phyloP scores from a whole-genome alignment of 2,797 vertebrate genomes.

The Synanceia verrucosa region DNA sequence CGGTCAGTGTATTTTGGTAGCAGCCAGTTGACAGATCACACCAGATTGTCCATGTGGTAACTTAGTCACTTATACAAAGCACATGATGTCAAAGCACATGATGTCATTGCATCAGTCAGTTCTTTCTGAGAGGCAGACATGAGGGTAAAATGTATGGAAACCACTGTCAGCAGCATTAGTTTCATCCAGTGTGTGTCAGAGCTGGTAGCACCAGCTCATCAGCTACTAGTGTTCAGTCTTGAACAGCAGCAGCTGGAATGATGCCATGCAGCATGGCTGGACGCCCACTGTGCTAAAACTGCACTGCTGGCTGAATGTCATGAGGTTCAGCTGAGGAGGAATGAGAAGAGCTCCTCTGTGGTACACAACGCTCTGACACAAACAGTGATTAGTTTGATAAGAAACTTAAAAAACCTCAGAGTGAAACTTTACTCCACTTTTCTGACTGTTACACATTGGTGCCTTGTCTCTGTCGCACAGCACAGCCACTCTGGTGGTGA shows the following conservation, averaged over 20 bases:
- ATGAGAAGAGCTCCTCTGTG: slow-evolving; percentile 4
- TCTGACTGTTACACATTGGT: too few species aligned
- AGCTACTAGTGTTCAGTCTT: not conserved
- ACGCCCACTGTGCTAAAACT: slow-evolving; percentile 5
- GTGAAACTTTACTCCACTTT: not conserved
- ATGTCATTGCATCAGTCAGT: not conserved
- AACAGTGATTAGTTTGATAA: too few species aligned
- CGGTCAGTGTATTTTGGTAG: not conserved
- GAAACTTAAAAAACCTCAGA: too few species aligned
- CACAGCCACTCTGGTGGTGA: not conserved
- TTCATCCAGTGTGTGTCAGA: not conserved
- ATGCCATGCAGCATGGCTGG: slow-evolving; percentile 4
- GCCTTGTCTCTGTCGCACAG: not conserved
- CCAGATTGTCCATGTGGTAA: slow-evolving; percentile 5
- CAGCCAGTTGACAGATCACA: slow-evolving; percentile 3
- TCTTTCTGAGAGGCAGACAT: not conserved
- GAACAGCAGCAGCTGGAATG: slow-evolving; percentile 10
- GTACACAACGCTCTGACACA: not conserved
- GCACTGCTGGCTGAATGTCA: slow-evolving; percentile 4
- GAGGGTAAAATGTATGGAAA: not conserved
- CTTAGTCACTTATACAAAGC: slow-evolving; percentile 5
- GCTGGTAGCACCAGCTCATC: not conserved
- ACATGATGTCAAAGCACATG: not conserved
- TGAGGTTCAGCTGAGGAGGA: not conserved
- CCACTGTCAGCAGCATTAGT: not conserved